phyloP scores from a whole-genome alignment of 2,797 vertebrate genomes.

The Clarias laeviceps region DNA sequence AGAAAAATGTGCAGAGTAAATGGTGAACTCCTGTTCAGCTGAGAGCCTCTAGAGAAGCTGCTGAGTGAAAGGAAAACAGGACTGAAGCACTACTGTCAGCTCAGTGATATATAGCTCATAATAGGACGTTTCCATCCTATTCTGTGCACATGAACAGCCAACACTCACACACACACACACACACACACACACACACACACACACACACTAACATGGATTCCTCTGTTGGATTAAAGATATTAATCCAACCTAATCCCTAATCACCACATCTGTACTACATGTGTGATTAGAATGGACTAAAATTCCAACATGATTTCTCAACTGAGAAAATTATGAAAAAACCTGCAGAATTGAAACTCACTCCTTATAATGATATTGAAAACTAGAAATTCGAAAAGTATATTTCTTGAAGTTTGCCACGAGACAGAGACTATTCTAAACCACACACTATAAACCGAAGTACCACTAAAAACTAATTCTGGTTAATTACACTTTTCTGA shows the following conservation, averaged over 20 bases:
- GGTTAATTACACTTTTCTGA: slow-evolving; percentile 28
- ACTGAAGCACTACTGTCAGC: slow-evolving; percentile 87
- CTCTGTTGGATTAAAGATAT: slow-evolving; percentile 13
- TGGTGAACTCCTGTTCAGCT: slow-evolving; percentile 76
- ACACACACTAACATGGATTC: background rate
- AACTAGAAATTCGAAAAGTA: background rate
- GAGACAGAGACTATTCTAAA: background rate
- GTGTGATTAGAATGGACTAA: slow-evolving; percentile 4
- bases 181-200: background rate
- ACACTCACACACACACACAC: slow-evolving; percentile 42
- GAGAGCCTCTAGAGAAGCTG: slow-evolving; percentile 81
- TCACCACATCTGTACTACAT: slow-evolving; percentile 18
- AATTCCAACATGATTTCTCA: background rate
- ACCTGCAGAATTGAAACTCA: background rate
- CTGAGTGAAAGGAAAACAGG: slow-evolving; percentile 93
- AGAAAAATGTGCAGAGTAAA: slow-evolving; percentile 13
- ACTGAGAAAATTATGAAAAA: background rate
- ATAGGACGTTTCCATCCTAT: slow-evolving; percentile 91
- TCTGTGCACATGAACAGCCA: slow-evolving; percentile 83
- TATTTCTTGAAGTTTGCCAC: background rate
- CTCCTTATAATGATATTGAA: background rate
- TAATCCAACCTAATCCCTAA: background rate
- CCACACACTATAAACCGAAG: background rate
- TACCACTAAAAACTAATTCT: slow-evolving; percentile 16
- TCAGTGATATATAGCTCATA: slow-evolving; percentile 89